Percentiles rank a stretch among this genome's conserved stretches.
Conservation (phyloP, 2,888 invertebrate species). For the Petrolisthes manimaculis region DNA sequence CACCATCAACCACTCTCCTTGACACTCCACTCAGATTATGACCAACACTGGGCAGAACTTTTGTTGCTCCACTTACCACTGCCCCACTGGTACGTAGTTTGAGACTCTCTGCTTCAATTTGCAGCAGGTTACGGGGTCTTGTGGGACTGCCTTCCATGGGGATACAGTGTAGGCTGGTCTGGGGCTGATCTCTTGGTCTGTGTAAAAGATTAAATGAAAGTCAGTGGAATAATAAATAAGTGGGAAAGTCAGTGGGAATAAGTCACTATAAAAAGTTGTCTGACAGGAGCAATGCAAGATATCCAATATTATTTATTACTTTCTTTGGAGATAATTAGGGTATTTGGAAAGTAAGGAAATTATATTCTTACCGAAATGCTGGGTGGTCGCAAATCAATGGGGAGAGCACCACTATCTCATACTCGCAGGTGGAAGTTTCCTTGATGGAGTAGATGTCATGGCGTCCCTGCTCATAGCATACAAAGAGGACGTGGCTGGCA, state of each 20-base stretch:
- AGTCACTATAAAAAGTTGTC: too few species aligned
- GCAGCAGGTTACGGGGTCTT: constrained; percentile 80
- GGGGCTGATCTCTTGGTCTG: constrained; percentile 59
- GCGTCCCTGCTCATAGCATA: constrained; percentile 85
- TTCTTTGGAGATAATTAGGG: too few species aligned
- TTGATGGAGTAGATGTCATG: constrained; percentile 94
- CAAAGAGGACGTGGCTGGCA: constrained; percentile 84
- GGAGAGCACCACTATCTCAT: constrained; percentile 91
- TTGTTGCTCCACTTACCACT: constrained; percentile 33
- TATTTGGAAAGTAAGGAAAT: background rate
- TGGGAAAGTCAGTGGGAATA: too few species aligned
- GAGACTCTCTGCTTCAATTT: constrained; percentile 80
- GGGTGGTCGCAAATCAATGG: constrained; percentile 90
- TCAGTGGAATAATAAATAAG: too few species aligned
- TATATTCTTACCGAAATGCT: constrained; percentile 77
- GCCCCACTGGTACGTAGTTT: constrained; percentile 77
- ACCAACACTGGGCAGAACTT: too few species aligned
- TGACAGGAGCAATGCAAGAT: too few species aligned
- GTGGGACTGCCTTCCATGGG: constrained; percentile 73
- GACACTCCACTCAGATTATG: background rate
- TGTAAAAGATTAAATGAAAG: background rate
- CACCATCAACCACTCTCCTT: background rate
- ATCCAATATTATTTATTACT: too few species aligned
- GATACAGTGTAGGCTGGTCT: constrained; percentile 62
- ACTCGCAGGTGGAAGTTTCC: constrained; percentile 93